These are phyloP conservation scores for Campoplex nolae DNA, from an alignment of 2,888 invertebrate genomes.

Conservation along the genomic window DNA sequence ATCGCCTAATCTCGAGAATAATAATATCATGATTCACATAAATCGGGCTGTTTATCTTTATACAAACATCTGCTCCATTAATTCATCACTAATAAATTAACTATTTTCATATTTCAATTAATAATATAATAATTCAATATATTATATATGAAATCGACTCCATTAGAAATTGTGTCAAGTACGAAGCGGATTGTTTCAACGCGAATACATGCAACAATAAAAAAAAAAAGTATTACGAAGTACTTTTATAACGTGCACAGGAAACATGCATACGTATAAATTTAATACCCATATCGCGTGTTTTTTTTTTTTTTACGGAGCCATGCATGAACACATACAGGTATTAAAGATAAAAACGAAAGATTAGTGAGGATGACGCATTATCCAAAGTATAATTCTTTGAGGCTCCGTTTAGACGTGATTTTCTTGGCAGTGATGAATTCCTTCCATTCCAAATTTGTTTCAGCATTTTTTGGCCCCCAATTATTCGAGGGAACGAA, in stretches of 20 bases:
- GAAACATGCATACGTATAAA: neutral
- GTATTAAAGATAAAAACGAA: slow-evolving; percentile 33
- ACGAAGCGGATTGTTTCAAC: neutral
- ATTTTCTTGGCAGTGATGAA: slow-evolving; percentile 75
- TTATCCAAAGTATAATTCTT: slow-evolving; percentile 65
- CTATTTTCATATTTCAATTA: neutral
- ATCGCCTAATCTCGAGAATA: neutral
- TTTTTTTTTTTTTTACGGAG: neutral
- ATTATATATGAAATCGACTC: neutral
- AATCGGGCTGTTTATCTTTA: neutral
- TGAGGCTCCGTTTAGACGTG: slow-evolving; percentile 60
- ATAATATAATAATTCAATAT: no score
- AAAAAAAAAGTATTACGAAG: neutral
- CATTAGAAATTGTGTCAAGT: neutral
- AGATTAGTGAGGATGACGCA: slow-evolving; percentile 1
- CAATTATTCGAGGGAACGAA: slow-evolving; percentile 78
- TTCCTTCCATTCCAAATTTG: slow-evolving; percentile 79
- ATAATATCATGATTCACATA: neutral
- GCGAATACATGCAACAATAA: neutral
- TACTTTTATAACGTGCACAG: neutral
- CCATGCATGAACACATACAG: neutral
- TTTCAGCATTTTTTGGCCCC: slow-evolving; percentile 79
- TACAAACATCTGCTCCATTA: neutral
- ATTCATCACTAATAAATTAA: neutral
- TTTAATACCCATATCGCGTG: neutral